Percentiles rank a stretch among this genome's conserved stretches.
Evolutionary conservation across 2,113 vertebrate species (phyloP).

Genomic region (Tichodroma muraria): DNA sequence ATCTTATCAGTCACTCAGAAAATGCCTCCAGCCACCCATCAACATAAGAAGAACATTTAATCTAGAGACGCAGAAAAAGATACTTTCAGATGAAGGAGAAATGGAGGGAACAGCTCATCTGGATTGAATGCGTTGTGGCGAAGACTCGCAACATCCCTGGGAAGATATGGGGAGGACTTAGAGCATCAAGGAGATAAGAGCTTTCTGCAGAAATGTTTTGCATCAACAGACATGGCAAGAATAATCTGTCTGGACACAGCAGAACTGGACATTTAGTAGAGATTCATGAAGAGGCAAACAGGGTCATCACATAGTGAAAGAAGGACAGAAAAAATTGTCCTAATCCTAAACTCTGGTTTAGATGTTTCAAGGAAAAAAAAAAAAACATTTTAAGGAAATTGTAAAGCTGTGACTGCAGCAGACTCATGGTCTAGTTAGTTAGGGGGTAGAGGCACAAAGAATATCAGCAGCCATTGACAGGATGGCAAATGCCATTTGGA

Average conservation of each 20-base stretch:
- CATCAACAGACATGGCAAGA: background rate
- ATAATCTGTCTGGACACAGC: background rate
- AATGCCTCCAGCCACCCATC: background rate
- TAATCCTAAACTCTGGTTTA: background rate
- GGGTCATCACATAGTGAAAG: background rate
- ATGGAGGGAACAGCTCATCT: background rate
- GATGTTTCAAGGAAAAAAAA: background rate
- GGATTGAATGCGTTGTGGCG: fast-evolving
- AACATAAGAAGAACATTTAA: background rate
- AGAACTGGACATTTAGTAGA: background rate
- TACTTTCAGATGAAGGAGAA: background rate
- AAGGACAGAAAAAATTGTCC: background rate
- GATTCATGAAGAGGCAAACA: background rate
- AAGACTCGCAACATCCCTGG: fast-evolving
- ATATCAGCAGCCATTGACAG: slow-evolving; percentile 17
- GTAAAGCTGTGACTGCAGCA: background rate
- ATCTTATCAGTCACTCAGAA: background rate
- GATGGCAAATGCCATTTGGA: slow-evolving; percentile 31
- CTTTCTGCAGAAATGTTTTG: background rate
- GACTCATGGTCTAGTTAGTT: background rate
- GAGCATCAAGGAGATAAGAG: background rate
- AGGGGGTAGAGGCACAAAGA: background rate
- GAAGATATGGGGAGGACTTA: background rate
- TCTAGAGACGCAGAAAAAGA: background rate
- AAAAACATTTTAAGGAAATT: background rate